phyloP scores from a whole-genome alignment of 2,797 vertebrate species.

The Lophius americanus region DNA sequence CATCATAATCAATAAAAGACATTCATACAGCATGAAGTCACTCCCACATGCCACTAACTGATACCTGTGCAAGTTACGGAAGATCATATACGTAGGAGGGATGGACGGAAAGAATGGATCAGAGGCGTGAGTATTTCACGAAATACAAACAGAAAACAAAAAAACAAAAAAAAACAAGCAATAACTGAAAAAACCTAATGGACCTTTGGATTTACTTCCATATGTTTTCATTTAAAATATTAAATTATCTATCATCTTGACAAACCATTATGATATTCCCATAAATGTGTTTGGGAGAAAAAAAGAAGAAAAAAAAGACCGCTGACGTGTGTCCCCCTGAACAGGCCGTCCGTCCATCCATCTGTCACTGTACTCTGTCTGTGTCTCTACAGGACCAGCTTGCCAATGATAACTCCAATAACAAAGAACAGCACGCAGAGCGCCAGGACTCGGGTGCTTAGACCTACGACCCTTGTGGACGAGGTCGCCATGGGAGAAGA shows the following conservation, averaged over 20 bases:
- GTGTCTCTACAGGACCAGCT: slow-evolving; percentile 88
- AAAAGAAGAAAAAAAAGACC: slow-evolving; percentile 51
- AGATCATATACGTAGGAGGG: slow-evolving; percentile 58
- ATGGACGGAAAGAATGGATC: slow-evolving; percentile 61
- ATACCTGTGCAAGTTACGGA: slow-evolving; percentile 68
- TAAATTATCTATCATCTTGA: slow-evolving; percentile 63
- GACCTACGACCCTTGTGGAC: slow-evolving; percentile 87
- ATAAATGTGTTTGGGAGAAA: slow-evolving; percentile 52
- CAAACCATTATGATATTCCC: slow-evolving; percentile 64
- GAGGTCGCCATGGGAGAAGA: slow-evolving; percentile 73
- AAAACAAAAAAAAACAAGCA: slow-evolving; percentile 41
- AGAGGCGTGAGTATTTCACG: slow-evolving; percentile 56
- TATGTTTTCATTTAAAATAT: slow-evolving; percentile 62
- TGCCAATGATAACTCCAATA: slow-evolving; percentile 93
- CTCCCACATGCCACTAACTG: slow-evolving; percentile 54
- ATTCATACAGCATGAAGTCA: slow-evolving; percentile 63
- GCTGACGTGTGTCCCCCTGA: slow-evolving; percentile 49
- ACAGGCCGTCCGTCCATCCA: slow-evolving; percentile 40
- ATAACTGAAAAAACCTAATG: slow-evolving; percentile 58
- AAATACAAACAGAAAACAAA: not conserved
- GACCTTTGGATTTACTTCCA: slow-evolving; percentile 52
- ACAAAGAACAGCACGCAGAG: slow-evolving; percentile 94
- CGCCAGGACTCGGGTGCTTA: slow-evolving; percentile 87
- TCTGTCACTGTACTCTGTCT: slow-evolving; percentile 63
- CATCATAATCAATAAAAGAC: slow-evolving; percentile 43